Percentiles rank a stretch among this genome's conserved stretches.
Conservation (phyloP, 2,113 vertebrate species). For the Pterophyllum scalare region DNA sequence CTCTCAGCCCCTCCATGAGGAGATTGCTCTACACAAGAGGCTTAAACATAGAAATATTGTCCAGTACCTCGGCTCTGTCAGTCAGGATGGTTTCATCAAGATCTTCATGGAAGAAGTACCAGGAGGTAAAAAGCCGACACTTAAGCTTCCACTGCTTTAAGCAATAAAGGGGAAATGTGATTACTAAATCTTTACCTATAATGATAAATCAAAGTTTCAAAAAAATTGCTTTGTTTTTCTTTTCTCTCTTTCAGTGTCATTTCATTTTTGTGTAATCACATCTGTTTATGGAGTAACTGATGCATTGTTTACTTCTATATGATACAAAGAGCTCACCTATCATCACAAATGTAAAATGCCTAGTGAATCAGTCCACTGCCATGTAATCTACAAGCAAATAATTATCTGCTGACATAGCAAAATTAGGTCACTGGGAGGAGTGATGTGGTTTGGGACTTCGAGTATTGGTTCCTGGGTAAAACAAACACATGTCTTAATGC, state of each 20-base stretch:
- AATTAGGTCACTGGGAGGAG: neutral
- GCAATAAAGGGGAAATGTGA: neutral
- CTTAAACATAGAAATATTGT: constrained; percentile 93
- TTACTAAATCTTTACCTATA: accelerated
- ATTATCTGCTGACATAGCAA: neutral
- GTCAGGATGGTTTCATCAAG: constrained; percentile 91
- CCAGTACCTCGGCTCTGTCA: constrained; percentile 91
- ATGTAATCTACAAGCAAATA: neutral
- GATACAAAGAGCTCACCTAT: neutral
- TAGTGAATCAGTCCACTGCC: neutral
- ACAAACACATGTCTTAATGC: neutral
- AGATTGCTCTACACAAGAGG: constrained; percentile 91
- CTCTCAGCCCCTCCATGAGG: constrained; percentile 92
- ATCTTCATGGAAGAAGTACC: constrained; percentile 98
- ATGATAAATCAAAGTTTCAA: neutral
- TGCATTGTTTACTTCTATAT: neutral
- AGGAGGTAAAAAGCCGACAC: constrained; percentile 81
- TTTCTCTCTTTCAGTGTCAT: neutral
- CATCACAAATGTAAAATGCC: neutral
- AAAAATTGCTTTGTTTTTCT: neutral
- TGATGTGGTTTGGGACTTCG: neutral
- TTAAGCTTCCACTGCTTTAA: neutral
- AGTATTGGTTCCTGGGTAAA: neutral
- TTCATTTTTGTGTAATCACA: too few species aligned
- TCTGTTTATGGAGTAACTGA: neutral